Evolutionary conservation across 2,888 invertebrate species (phyloP).

Genomic region (Aleiodes testaceus): DNA sequence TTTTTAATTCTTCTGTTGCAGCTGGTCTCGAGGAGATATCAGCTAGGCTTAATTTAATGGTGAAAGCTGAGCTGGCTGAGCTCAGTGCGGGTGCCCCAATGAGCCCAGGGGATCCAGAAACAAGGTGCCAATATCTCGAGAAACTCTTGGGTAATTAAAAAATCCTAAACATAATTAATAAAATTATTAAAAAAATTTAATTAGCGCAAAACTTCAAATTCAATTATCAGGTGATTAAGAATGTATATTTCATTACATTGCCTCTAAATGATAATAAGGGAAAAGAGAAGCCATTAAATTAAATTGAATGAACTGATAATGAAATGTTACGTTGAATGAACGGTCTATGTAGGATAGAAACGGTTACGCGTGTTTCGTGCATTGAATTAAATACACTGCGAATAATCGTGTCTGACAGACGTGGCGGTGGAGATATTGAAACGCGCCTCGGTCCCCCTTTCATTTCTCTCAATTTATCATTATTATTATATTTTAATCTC

Average conservation of each 20-base stretch:
- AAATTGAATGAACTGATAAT: constrained; percentile 39
- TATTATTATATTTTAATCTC: constrained; percentile 12
- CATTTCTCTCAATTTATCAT: background rate
- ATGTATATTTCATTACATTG: background rate
- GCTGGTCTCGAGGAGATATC: constrained; percentile 83
- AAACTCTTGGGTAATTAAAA: constrained; percentile 74
- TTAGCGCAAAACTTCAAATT: background rate
- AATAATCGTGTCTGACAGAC: constrained; percentile 38
- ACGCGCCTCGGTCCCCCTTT: background rate
- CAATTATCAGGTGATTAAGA: background rate
- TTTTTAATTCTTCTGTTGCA: constrained; percentile 59
- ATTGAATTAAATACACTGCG: constrained; percentile 45
- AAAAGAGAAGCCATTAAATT: background rate
- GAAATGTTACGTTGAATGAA: constrained; percentile 46
- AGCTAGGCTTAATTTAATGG: constrained; percentile 81
- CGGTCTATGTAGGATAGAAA: constrained; percentile 49
- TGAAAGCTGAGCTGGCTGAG: constrained; percentile 74
- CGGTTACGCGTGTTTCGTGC: constrained; percentile 53
- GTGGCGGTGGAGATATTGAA: constrained; percentile 19
- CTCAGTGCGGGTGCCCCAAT: constrained; percentile 70
- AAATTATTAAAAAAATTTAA: background rate
- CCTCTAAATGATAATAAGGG: background rate
- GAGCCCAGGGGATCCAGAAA: constrained; percentile 73
- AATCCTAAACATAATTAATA: constrained; percentile 4
- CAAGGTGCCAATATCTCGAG: constrained; percentile 76